Base-by-base conservation (phyloP, 1,140 invertebrate genomes). In the Megalonaias nervosa region DNA sequence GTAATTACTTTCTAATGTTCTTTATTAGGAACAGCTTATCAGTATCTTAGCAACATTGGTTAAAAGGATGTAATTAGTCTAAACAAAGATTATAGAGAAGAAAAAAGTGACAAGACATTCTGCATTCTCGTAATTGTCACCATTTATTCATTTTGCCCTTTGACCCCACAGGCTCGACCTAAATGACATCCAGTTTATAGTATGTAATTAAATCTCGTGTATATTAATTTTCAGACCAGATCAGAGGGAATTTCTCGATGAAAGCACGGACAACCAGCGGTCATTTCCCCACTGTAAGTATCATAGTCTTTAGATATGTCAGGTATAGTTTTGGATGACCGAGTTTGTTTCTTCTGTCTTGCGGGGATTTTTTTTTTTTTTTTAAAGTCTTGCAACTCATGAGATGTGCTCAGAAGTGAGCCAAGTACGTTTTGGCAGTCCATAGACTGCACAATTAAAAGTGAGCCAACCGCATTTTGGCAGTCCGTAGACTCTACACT, bases 241-340 rank as follows among this genome's bases (percentile, higher is more conserved):
- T 15, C 84, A 86, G 64, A 78, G 84, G 73, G 87, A 89, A 56
- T 86, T 83, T 70, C 71, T 84, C 16, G 87, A 89, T 17, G 87
- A 87, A 15, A 71, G 72, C 6, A 64, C 82, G 55, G 85, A 86
- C 56, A 80, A 80, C 66, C 81, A 84, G 62, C 83, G 87, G 68
- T 84, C 85, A 6, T 75, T 87, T 19, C 87, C 87, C 17, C 87
- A 89, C 67, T 83, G 87, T 89, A 84, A 87, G 87, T 89, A 66
- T 56, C 58, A 65, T 31, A 31, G 1, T 31, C 26, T 31, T 31
- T 31, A 31, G 26, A 31, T 31, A 31, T 2, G 26, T 31, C 26
- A 64, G 16, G 21, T 31, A 26, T 56, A 56, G 57, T 16, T 64
- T 66, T 11, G 55, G 21, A 57, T 48, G 60, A 74, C 31, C 14